Evolutionary conservation across 2,113 vertebrate species (phyloP), one percentile per base, ranked within the genome.

Genomic region (Puntigrus tetrazona): DNA sequence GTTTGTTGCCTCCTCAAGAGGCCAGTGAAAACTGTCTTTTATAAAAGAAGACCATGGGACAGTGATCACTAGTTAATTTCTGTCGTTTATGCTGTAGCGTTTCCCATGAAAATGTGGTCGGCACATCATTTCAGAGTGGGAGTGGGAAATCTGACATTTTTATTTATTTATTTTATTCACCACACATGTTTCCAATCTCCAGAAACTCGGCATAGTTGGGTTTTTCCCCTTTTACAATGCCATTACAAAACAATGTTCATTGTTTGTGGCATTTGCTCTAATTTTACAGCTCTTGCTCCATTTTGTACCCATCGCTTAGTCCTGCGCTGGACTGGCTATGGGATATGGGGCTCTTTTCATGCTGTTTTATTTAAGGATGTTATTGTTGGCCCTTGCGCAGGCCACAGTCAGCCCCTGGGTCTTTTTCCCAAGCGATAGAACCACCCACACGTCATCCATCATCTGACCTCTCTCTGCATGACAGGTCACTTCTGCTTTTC

Each of bases 381-480:
- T 98, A 96, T 97, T 96, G 92, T 97, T 99, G 97, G 97, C 97
- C 92, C 91, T 0, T 3, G 91, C 92, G 92, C 93, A 95, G 92
- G 94, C 95, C 96, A 94, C 94, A 92, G 94, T 95, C 94, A 91
- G 95, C 96, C 96, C 95, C 95, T 95, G 96, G 96, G 95, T 95
- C 95, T 92, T 96, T 97, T 97, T 98, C 97, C 97, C 96, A 98
- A 96, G 96, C 91, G 96, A 97, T 96, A 96, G 85, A 93, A 94
- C 94, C 94, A 95, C 93, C 91, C 91, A 85, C 90, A 89, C 91
- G 90, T 90, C 93, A 89, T 96, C 94, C 88, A 95, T 95, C 94
- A 94, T 55, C 90, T 87, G 86, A 92, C 90, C 93, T 94, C 90
- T 89, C 82, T 91, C 91, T 92, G 88, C 92, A 93, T 93, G 94